Percentiles rank a stretch among this genome's conserved stretches.
phyloP scores from a whole-genome alignment of 2,113 vertebrate genomes.

The Hippocampus zosterae region DNA sequence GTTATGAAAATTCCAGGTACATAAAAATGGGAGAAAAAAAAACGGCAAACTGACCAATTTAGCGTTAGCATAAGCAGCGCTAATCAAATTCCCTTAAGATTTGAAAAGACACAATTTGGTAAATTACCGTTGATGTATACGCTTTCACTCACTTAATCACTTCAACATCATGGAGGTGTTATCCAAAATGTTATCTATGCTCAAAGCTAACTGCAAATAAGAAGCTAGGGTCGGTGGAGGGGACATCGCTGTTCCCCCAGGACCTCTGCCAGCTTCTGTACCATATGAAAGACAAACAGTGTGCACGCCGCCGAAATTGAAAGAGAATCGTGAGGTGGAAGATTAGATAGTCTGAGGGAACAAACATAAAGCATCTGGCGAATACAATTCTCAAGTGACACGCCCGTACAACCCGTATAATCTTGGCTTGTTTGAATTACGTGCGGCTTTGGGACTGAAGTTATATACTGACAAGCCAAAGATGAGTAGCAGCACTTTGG shows the following conservation, averaged over 20 bases:
- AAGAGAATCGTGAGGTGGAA: constrained; percentile 30
- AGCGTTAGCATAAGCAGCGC: no score
- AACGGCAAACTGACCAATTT: background rate
- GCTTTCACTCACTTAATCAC: background rate
- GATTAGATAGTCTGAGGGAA: constrained; percentile 43
- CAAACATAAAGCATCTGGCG: constrained; percentile 19
- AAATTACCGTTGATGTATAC: background rate
- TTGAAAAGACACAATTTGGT: background rate
- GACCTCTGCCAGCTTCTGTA: constrained; percentile 22
- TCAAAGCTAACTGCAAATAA: constrained; percentile 6
- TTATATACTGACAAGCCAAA: constrained; percentile 13
- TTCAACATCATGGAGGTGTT: constrained; percentile 3
- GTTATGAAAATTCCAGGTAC: no score
- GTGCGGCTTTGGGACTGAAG: constrained; percentile 14
- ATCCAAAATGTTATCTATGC: background rate
- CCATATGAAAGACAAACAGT: constrained; percentile 42
- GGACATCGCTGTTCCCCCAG: constrained; percentile 19
- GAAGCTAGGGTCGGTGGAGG: constrained; percentile 4
- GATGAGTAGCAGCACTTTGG: background rate
- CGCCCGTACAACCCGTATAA: constrained; percentile 17
- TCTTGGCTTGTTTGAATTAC: constrained; percentile 24
- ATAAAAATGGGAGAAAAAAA: background rate
- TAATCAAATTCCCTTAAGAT: background rate
- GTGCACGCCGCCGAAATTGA: constrained; percentile 36
- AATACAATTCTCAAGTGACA: constrained; percentile 25